Base-by-base conservation (phyloP, 53 echinoderm and acorn worm species). In the Holothuria scabra region DNA sequence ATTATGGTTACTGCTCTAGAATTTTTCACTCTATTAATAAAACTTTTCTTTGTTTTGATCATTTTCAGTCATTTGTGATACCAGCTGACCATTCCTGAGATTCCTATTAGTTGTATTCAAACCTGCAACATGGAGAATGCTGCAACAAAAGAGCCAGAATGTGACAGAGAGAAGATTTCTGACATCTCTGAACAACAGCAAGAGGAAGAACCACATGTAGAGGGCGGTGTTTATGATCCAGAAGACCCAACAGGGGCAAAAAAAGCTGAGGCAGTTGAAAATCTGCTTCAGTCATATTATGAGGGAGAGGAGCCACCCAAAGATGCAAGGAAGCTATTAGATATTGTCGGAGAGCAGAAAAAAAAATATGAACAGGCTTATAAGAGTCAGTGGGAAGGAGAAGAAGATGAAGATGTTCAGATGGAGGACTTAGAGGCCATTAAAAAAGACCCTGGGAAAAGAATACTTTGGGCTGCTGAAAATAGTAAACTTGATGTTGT, bases 401-500 rank as follows among this genome's bases (percentile, higher is more conserved):
- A 93, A 28, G 90, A 87, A 20, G 87, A 84, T 46, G 93, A 96
- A 30, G 61, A 85, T 7, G 83, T 91, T 21, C 69, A 87, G 56
- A 89, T 85, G 44, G 90, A 90, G 4, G 89, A 93, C 56, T 26
- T 56, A 29, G 93, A 93, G 55, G 91, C 92, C 64, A 89, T 91
- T 3, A 89, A 92, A 85, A 88, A 60, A 22, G 91, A 94, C 63
- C 89, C 83, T 13, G 28, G 48, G 24, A 93, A 94, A 61, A 62
- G 84, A 67, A 86, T 93, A 10, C 87, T 96, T 12, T 96, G 97
- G 97, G 97, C 93, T 9, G 97, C 97, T 0, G 90, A 96, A 67
- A 96, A 93, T 35, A 94, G 91, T 26, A 89, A 94, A 67, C 55
- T 90, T 12, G 93, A 96, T n/a, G 88, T 87, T 10, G 92, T 91